These are phyloP conservation scores for Steromphala cineraria DNA, from an alignment of 2,888 invertebrate species.

Conservation along the genomic window DNA sequence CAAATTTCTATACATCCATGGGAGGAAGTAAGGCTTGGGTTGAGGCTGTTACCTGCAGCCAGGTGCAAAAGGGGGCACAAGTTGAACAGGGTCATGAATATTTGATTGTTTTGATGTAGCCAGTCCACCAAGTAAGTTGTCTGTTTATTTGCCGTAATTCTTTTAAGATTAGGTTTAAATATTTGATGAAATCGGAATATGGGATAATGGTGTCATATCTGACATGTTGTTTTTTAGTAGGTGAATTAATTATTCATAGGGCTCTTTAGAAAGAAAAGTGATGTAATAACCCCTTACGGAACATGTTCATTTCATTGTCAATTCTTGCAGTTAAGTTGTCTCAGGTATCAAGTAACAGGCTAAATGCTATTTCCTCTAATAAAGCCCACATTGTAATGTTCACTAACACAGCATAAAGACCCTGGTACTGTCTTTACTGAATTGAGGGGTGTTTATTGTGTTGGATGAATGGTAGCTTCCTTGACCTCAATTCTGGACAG, in stretches of 20 bases:
- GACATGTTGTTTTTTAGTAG: no score
- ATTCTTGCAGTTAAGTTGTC: neutral
- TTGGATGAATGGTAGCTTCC: neutral
- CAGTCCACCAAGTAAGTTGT: neutral
- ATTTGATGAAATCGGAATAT: no score
- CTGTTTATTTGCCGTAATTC: neutral
- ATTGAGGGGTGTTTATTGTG: neutral
- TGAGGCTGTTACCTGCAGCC: neutral
- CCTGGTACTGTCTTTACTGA: neutral
- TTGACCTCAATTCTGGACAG: neutral
- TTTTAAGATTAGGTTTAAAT: neutral
- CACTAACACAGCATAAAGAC: neutral
- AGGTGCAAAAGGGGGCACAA: neutral
- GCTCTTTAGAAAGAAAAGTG: no score
- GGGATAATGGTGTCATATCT: no score
- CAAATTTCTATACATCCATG: neutral
- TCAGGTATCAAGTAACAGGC: neutral
- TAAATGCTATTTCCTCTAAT: neutral
- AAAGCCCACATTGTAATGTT: neutral
- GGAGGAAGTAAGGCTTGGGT: neutral
- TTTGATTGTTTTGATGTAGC: neutral
- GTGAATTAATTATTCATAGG: no score
- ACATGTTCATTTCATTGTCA: neutral
- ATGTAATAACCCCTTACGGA: no score
- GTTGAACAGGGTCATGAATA: neutral